Base-by-base conservation (phyloP, 1,140 invertebrate species). In the Adelges cooleyi region DNA sequence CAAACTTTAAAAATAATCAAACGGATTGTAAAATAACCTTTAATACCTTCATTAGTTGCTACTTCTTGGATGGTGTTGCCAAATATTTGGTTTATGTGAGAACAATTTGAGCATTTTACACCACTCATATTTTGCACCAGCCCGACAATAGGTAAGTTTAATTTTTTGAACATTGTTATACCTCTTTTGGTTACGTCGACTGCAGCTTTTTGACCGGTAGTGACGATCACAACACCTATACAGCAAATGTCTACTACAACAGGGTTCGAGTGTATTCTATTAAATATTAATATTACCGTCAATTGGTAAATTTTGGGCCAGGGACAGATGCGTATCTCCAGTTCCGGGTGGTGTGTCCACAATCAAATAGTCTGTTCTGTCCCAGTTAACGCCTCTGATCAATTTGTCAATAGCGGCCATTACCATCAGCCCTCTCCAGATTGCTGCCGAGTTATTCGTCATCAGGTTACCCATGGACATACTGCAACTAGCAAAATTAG, bases 391-490 rank as follows among this genome's bases (percentile, higher is more conserved):
- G 70, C 92, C 84, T 66, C 86, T 78, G 2, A 93, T 77, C 18
- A 98, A 74, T 70, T 86, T 84, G 65, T 95, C 85, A 46, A 97
- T 74, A 1, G 92, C 92, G 69, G 86, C 89, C 92, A 96, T 97
- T 13, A 97, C 93, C 84, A 95, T 90, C 4, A 92, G 79, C 0
- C 92, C 92, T 69, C 92, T 78, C 92, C 91, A 95, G 23, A 94
- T 84, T 9, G 92, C 82, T 0, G 92, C 84, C 44, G 84, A 80
- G 69, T 84, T 83, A 69, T 88, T 80, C 8, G 85, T 82, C 1
- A 92, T 84, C 10, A 95, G 75, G 73, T 93, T 86, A 50, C 91
- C 92, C 87, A 95, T 94, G 6, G 91, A 95, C 84, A 94, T 89
- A 71, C 86, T 88, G 72, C 20, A 75, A 67, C 9, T 23, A 23